phyloP scores from a whole-genome alignment of 2,888 invertebrate genomes.

The Volucella inflata region DNA sequence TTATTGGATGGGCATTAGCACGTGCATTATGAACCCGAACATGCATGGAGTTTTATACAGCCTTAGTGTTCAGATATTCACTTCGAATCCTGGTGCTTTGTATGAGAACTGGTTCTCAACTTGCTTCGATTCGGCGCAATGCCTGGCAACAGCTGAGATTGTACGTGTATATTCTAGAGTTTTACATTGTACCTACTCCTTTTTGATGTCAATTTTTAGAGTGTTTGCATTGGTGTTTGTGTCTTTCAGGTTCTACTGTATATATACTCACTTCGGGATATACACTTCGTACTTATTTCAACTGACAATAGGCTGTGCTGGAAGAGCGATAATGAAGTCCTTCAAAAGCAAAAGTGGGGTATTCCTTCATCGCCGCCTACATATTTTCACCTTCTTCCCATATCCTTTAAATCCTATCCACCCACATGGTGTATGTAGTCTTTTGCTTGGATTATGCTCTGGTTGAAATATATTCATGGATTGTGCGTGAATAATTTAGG shows the following conservation, averaged over 20 bases:
- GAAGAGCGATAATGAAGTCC: slow-evolving; percentile 49
- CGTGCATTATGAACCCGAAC: slow-evolving; percentile 67
- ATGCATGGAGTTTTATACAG: slow-evolving; percentile 17
- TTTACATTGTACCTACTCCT: no score
- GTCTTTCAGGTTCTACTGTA: background rate
- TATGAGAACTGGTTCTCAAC: no score
- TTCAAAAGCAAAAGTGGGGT: slow-evolving; percentile 49
- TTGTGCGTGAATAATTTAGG: slow-evolving; percentile 62
- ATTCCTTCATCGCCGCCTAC: slow-evolving; percentile 19
- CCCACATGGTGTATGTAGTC: background rate
- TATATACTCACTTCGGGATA: slow-evolving; percentile 3
- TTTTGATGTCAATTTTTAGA: no score
- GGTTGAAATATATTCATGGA: slow-evolving; percentile 45
- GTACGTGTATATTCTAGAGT: no score
- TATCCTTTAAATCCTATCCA: background rate
- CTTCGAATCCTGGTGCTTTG: no score
- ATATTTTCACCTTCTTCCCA: background rate
- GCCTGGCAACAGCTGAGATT: slow-evolving; percentile 8
- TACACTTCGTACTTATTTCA: background rate
- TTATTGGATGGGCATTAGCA: slow-evolving; percentile 67
- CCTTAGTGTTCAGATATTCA: no score
- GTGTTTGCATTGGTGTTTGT: background rate
- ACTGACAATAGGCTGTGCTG: slow-evolving; percentile 44
- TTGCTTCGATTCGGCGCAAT: slow-evolving; percentile 62
- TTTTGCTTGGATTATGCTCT: background rate